These are phyloP conservation scores for Agrotis puta DNA, from an alignment of 2,888 invertebrate species.

Conservation along the genomic window DNA sequence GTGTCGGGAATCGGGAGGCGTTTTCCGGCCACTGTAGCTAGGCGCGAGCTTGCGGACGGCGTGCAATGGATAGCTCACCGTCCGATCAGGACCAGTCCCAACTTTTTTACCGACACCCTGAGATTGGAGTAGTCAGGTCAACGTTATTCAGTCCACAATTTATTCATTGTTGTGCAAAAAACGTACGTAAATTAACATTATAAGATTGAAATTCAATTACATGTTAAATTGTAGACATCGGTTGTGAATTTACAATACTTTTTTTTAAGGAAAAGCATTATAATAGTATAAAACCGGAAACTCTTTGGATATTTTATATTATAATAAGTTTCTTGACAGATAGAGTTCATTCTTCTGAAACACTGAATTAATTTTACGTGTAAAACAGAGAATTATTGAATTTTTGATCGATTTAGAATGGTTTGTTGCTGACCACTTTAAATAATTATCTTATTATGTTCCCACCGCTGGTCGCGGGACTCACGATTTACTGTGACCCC, in stretches of 20 bases:
- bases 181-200: background rate
- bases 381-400: background rate
- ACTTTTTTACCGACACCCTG: no score
- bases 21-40: no score
- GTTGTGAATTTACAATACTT: conserved; percentile 6
- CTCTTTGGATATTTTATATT: conserved; percentile 5
- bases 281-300: background rate
- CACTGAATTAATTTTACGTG: background rate
- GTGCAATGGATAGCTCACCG: no score
- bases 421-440: background rate
- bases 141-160: background rate
- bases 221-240: conserved; percentile 1
- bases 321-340: background rate
- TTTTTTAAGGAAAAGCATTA: background rate
- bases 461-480: no score
- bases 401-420: background rate
- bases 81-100: no score
- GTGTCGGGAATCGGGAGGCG: no score
- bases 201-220: conserved; percentile 3
- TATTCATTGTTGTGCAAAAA: background rate
- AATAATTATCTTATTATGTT: no score
- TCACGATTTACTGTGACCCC: no score
- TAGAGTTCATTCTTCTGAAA: conserved; percentile 1
- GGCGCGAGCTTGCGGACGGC: no score
- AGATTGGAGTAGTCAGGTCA: background rate